A percentile compares a stretch with the other conserved stretches of the same genome.
Evolutionary conservation across 2,113 vertebrate species (phyloP).

Genomic region (Paradisaea rubra): DNA sequence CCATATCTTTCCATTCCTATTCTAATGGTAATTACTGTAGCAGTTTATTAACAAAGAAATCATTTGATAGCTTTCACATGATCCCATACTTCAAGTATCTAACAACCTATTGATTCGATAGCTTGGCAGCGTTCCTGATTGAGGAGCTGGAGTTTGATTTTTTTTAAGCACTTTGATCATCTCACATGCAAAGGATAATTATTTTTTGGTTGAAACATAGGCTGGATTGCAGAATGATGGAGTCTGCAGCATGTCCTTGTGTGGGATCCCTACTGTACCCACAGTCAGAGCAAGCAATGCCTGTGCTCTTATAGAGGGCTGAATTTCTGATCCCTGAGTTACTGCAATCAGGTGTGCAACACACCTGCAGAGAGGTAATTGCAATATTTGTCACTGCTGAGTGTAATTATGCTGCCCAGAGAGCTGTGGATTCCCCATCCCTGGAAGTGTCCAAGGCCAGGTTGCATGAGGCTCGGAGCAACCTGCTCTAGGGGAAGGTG

Average conservation of each 20-base stretch:
- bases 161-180: not conserved
- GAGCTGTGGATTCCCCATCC: not conserved
- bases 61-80: slow-evolving; percentile 44
- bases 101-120: slow-evolving; percentile 51
- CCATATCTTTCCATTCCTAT: slow-evolving; percentile 27
- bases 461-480: not conserved
- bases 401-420: not conserved
- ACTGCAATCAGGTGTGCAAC: not conserved
- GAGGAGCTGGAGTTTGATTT: not conserved
- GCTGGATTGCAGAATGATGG: not conserved
- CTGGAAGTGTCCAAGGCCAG: not conserved
- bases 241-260: not conserved
- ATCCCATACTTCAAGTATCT: slow-evolving; percentile 36
- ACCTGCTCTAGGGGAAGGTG: not conserved
- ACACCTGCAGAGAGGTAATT: not conserved
- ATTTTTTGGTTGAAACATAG: not conserved
- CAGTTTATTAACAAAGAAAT: slow-evolving; percentile 60
- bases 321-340: not conserved
- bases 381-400: not conserved
- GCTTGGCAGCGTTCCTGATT: slow-evolving; percentile 12
- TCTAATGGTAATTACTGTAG: slow-evolving; percentile 47
- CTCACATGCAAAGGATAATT: not conserved
- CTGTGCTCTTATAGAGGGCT: not conserved
- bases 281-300: not conserved
- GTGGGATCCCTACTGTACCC: not conserved